Percentiles rank a stretch among this genome's conserved stretches.
These are phyloP conservation scores for Cremastobaeus sp. DNA, from an alignment of 2,888 invertebrate species.

Conservation along the genomic window DNA sequence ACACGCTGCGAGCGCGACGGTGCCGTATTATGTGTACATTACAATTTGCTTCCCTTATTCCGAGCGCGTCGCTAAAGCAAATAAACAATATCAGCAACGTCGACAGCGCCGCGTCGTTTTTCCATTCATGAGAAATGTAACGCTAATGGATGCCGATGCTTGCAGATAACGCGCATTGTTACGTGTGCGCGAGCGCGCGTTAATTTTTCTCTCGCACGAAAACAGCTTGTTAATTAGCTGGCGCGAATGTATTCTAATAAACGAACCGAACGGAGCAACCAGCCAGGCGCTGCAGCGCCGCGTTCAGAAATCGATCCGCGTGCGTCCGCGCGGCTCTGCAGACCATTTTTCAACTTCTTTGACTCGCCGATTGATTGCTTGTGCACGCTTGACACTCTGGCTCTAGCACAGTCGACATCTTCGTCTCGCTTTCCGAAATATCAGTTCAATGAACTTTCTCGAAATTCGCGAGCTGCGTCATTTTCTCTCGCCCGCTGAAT, in stretches of 20 bases:
- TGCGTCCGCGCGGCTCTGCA: constrained; percentile 27
- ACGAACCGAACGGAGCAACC: constrained; percentile 15
- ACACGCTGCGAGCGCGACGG: too few relatives aligned
- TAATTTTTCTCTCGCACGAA: constrained; percentile 16
- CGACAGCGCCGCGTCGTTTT: not conserved
- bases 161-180: constrained; percentile 13
- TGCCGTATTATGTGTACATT: too few relatives aligned
- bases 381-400: too few relatives aligned
- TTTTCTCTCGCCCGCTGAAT: too few relatives aligned
- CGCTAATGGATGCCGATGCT: constrained; percentile 15
- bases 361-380: too few relatives aligned
- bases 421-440: too few relatives aligned
- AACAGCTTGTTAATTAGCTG: constrained; percentile 27
- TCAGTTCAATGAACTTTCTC: too few relatives aligned
- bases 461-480: too few relatives aligned
- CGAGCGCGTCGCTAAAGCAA: constrained; percentile 1
- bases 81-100: constrained; percentile 4
- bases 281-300: constrained; percentile 20
- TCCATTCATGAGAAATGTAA: not conserved
- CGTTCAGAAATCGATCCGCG: constrained; percentile 34
- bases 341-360: too few relatives aligned
- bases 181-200: constrained; percentile 13
- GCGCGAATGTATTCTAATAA: constrained; percentile 21
- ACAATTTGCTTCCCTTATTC: too few relatives aligned
- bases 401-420: too few relatives aligned